Evolutionary conservation across 2,113 vertebrate genomes (phyloP).

Genomic region (Pituophis catenifer): DNA sequence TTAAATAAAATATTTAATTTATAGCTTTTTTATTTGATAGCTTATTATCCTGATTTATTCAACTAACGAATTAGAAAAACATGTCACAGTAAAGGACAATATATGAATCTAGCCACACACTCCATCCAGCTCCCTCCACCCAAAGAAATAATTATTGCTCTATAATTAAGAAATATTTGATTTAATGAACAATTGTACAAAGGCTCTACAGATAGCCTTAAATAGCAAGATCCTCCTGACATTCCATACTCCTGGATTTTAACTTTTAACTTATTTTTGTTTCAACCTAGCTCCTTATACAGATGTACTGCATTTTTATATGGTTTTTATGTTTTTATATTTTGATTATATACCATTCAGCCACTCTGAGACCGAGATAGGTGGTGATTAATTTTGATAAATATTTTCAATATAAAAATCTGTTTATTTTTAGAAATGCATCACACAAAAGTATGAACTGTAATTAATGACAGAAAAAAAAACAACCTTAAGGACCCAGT

Average conservation of each 20-base stretch:
- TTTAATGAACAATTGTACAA: background rate
- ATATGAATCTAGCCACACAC: background rate
- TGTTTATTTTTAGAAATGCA: background rate
- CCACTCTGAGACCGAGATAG: background rate
- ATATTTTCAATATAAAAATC: background rate
- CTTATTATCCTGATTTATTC: too few species aligned
- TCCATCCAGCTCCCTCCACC: background rate
- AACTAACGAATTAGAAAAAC: background rate
- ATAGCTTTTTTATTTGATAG: too few species aligned
- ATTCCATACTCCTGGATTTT: background rate
- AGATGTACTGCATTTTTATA: background rate
- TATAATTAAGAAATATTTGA: background rate
- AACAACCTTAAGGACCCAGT: background rate
- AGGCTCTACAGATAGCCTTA: background rate
- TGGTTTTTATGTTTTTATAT: background rate
- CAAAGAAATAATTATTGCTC: background rate
- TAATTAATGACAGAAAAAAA: background rate
- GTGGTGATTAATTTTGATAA: too few species aligned
- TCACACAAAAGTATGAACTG: background rate
- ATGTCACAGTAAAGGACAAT: background rate
- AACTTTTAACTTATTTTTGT: background rate
- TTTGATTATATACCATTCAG: background rate
- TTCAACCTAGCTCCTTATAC: background rate
- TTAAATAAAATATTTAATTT: too few species aligned
- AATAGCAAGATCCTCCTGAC: background rate